phyloP scores from a whole-genome alignment of 2,888 invertebrate genomes.

The Temnothorax rugatulus region DNA sequence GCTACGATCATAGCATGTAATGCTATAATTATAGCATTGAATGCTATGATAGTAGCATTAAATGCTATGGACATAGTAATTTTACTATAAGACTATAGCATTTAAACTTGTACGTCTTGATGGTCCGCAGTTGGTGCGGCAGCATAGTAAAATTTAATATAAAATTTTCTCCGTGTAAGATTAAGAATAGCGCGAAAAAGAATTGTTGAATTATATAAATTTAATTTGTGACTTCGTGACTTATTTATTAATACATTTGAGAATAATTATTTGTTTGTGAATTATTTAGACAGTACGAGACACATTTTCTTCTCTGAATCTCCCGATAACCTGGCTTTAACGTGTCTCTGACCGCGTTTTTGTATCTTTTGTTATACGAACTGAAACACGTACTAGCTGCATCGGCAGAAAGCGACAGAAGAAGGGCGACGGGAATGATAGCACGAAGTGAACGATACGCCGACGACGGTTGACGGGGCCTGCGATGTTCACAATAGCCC shows the following conservation, averaged over 20 bases:
- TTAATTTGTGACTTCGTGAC: neutral
- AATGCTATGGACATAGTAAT: too few species aligned
- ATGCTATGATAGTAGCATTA: too few species aligned
- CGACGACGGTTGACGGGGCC: slow-evolving; percentile 58
- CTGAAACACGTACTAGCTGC: slow-evolving; percentile 45
- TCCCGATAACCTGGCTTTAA: neutral
- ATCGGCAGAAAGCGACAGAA: slow-evolving; percentile 39
- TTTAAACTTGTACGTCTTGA: too few species aligned
- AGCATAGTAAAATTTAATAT: too few species aligned
- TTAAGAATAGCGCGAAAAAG: neutral
- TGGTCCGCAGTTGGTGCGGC: too few species aligned
- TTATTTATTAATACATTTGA: neutral
- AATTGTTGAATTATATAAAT: neutral
- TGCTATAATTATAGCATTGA: too few species aligned
- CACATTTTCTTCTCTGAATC: neutral
- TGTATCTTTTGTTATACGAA: slow-evolving; percentile 18
- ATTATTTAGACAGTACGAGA: neutral
- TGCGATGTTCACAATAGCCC: slow-evolving; percentile 63
- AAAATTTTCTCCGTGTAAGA: too few species aligned
- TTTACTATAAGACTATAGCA: too few species aligned
- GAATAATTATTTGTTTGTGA: neutral
- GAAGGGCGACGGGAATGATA: slow-evolving; percentile 38
- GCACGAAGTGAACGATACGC: slow-evolving; percentile 44
- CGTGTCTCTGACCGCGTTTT: neutral
- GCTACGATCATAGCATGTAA: too few species aligned